Base-by-base conservation (phyloP, 2,888 invertebrate genomes). In the Amiota minor region DNA sequence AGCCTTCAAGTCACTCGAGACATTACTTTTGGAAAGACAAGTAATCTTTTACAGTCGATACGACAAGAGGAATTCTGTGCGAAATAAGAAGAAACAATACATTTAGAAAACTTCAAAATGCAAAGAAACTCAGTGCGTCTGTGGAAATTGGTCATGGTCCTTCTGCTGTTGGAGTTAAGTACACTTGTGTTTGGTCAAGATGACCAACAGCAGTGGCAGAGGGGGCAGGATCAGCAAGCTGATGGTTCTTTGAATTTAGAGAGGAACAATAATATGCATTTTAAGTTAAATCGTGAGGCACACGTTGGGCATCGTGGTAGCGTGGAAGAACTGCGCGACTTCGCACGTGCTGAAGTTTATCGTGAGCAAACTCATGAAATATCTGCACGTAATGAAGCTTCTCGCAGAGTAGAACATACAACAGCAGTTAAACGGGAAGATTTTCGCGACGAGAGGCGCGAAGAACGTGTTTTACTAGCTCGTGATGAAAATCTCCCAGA, bases 311-410 rank as follows among this genome's bases (percentile, higher is more conserved):
- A 16, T 8, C 11, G 47, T 18, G 56, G 4, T 3, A 10, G 10
- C 9, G 18, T 47, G 9, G 47, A 50, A 11, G 61, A 45, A 10
- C 50, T 14, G n/a, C 67, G 50, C 8, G 50, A 67, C 14, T 20
- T 18, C 3, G 45, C 50, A 9, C 50, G 50, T 23, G 67, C 50
- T 2, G 67, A 67, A 14, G 67, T 50, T 12, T 50, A 50, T 67
- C 49, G 67, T 14, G 12, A 67, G 20, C 67, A 67, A 50, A 49
- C 9, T 14, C 67, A 50, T 67, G 67, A 67, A 67, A 47, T 67
- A 11, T 67, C 67, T 12, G 20, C 12, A 14, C 67, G 67, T 23
- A 67, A 67, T 16, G 67, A 49, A 18, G 67, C 67, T 18, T 67
- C 67, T 8, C 49, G 67, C 6, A 67, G 67, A 67, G 14, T 67